phyloP scores from a whole-genome alignment of 2,797 vertebrate species.

The Phrynocephalus vlangalii region DNA sequence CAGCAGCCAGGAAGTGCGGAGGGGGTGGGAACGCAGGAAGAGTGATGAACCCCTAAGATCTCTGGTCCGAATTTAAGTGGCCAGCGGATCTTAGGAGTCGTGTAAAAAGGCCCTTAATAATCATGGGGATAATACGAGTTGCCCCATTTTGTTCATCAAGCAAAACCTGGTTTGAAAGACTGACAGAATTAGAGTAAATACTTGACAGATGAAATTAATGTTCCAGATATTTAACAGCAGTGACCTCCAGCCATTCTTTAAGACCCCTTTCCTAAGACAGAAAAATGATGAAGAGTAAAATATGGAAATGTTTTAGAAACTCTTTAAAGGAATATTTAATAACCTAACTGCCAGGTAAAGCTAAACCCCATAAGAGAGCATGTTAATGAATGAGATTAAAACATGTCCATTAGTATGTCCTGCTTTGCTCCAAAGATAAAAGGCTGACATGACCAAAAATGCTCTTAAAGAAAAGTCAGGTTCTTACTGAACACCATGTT shows the following conservation, averaged over 20 bases:
- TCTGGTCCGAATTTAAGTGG: too few species aligned
- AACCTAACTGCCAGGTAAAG: neutral
- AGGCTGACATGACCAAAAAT: neutral
- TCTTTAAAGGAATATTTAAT: conserved; percentile 19
- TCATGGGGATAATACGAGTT: neutral
- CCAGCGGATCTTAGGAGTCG: too few species aligned
- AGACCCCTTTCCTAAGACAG: neutral
- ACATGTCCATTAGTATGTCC: neutral
- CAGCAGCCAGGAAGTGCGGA: too few species aligned
- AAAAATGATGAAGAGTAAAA: conserved; percentile 13
- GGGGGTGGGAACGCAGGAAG: too few species aligned
- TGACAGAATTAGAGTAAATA: conserved; percentile 21
- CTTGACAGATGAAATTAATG: conserved; percentile 9
- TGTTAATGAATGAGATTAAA: neutral
- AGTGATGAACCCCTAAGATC: too few species aligned
- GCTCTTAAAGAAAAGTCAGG: neutral
- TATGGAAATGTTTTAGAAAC: neutral
- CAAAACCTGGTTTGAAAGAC: neutral
- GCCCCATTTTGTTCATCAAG: neutral
- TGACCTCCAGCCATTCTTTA: conserved; percentile 12
- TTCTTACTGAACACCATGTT: neutral
- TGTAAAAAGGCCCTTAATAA: neutral
- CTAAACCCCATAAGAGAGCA: neutral
- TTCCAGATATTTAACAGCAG: conserved; percentile 13
- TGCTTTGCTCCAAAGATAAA: neutral